These are phyloP conservation scores for Psilopsiagon aurifrons DNA, from an alignment of 2,113 vertebrate genomes.

Conservation along the genomic window DNA sequence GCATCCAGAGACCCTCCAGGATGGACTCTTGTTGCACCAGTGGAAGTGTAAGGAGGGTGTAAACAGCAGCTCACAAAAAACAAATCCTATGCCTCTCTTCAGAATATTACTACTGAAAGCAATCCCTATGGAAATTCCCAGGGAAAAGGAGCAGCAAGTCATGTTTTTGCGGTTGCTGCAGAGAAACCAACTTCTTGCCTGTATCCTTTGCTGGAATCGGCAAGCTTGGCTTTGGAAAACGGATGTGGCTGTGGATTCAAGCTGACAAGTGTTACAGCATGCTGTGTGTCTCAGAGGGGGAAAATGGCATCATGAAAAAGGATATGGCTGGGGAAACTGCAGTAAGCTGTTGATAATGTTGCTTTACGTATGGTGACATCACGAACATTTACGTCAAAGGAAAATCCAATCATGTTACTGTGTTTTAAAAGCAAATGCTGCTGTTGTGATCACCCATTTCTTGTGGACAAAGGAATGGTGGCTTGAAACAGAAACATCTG, in stretches of 20 bases:
- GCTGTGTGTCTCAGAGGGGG: neutral
- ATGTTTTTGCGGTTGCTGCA: conserved; percentile 8
- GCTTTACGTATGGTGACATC: neutral
- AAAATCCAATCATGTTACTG: conserved; percentile 10
- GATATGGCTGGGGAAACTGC: neutral
- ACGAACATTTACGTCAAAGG: neutral
- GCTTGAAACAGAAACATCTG: neutral
- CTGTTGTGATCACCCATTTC: neutral
- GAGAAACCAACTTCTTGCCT: neutral
- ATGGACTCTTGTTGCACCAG: neutral
- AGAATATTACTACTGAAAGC: neutral
- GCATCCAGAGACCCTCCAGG: neutral
- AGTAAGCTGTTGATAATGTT: neutral
- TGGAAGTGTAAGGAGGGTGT: neutral
- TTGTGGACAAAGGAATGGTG: neutral
- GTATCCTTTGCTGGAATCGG: neutral
- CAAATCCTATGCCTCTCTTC: neutral
- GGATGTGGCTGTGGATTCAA: conserved; percentile 11
- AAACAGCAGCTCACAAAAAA: neutral
- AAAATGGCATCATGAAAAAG: conserved; percentile 11
- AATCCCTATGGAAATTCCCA: neutral
- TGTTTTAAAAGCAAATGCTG: neutral
- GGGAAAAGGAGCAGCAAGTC: neutral
- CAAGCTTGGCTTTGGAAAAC: conserved; percentile 14
- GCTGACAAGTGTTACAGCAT: conserved; percentile 23